These are phyloP conservation scores for Heterotis niloticus DNA, from an alignment of 2,113 vertebrate genomes.

Conservation along the genomic window DNA sequence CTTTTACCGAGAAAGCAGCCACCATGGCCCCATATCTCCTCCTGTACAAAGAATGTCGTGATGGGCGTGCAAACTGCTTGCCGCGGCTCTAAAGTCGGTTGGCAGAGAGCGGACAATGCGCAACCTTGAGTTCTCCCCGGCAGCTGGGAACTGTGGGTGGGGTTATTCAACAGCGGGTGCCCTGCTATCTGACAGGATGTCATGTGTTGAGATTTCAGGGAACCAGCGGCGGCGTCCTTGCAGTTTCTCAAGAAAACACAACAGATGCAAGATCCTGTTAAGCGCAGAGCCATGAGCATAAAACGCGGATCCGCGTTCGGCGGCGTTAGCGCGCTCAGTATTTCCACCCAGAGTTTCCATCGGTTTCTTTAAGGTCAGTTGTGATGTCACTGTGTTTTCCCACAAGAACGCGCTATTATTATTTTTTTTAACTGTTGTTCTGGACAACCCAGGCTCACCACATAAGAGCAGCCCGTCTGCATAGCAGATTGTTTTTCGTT, in stretches of 20 bases:
- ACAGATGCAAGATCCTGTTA: background rate
- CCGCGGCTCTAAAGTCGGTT: background rate
- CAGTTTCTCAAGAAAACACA: conserved; percentile 2
- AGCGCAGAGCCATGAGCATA: background rate
- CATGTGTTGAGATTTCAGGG: background rate
- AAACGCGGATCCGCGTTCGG: background rate
- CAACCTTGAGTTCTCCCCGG: background rate
- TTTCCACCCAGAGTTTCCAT: conserved; percentile 34
- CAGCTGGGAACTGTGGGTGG: background rate
- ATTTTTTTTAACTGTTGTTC: conserved; percentile 20
- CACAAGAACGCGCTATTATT: conserved; percentile 15
- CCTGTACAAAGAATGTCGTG: background rate
- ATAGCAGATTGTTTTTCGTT: conserved; percentile 28
- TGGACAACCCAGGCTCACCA: conserved; percentile 33
- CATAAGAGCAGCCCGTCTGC: conserved; percentile 28
- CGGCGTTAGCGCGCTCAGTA: background rate
- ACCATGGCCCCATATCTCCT: background rate
- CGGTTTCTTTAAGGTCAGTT: conserved; percentile 51
- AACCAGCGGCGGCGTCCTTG: background rate
- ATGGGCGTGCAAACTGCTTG: background rate
- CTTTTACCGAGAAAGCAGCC: background rate
- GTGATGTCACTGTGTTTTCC: conserved; percentile 54
- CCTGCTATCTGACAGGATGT: conserved; percentile 13
- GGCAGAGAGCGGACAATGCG: background rate
- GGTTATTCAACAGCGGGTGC: background rate